A percentile compares a stretch with the other conserved stretches of the same genome.
Evolutionary conservation across 1,140 invertebrate species (phyloP).

Genomic region (Idris sp.): DNA sequence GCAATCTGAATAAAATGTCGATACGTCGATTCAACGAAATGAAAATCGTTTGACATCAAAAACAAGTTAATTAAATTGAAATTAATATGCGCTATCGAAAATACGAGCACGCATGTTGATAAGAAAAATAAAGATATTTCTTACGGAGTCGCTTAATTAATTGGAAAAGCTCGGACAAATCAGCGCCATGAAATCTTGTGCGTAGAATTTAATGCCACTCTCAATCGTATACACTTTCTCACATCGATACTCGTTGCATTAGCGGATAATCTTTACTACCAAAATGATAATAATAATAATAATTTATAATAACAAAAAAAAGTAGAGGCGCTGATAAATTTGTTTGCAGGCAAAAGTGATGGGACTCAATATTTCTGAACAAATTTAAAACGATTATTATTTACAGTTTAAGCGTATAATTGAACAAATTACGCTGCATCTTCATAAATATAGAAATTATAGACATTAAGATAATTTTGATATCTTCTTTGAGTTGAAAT

Average conservation of each 20-base stretch:
- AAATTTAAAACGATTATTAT: not conserved
- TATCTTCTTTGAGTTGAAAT: too few relatives aligned
- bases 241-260: constrained; percentile 15
- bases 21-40: not conserved
- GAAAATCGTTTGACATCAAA: constrained; percentile 23
- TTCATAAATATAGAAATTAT: too few relatives aligned
- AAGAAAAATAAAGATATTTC: constrained; percentile 47
- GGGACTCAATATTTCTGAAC: too few relatives aligned
- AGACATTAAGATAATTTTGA: too few relatives aligned
- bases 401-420: too few relatives aligned
- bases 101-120: constrained; percentile 27
- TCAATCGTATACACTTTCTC: constrained; percentile 8
- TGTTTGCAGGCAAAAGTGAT: too few relatives aligned
- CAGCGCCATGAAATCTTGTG: constrained; percentile 42
- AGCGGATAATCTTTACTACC: constrained; percentile 6
- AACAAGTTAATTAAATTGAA: constrained; percentile 41
- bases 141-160: constrained; percentile 41
- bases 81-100: constrained; percentile 17
- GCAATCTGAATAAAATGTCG: too few relatives aligned
- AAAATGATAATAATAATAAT: constrained; percentile 28
- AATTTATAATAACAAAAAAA: too few relatives aligned
- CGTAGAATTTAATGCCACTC: constrained; percentile 45
- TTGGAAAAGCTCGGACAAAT: constrained; percentile 51
- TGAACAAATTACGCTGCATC: too few relatives aligned
- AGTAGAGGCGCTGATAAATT: too few relatives aligned